Evolutionary conservation across 2,888 invertebrate species (phyloP), one percentile per base, ranked within the genome.

Genomic region (Cenopis cana): DNA sequence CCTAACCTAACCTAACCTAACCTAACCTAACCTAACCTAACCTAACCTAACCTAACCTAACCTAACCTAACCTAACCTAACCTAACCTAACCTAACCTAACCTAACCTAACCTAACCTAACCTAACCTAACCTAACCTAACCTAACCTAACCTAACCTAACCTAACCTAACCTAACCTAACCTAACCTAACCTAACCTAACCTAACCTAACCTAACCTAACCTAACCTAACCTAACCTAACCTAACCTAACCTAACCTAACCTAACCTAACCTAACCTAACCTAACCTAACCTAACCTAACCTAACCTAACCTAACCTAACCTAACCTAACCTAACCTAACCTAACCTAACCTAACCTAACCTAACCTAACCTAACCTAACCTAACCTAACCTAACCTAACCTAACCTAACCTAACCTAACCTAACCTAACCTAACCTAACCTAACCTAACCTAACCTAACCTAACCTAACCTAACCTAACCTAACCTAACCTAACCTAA

Each of bases 161-260:
- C 60, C 60, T 60, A 60, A 60, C 60, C 60, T 60, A 60, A 60
- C 60, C 60, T 60, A 60, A 60, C 60, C 60, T 60, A 60, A 60
- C 60, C 60, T 60, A 56, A 56, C 55, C 55, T 56, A 68, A 68
- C 68, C 68, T 60, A 59, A 68, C 68, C 68, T 60, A 68, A 68
- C 68, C 68, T 68, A 68, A 68, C 68, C 68, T 60, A 68, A 65
- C 65, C 65, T 65, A 65, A 65, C 65, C 65, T 65, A 59, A 68
- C 68, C 68, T 60, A 68, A 68, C 68, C 68, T 60, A 68, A 68
- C 68, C 68, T 60, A 60, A 68, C 59, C 68, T 60, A 68, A 68
- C 68, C 68, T 60, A 68, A 68, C 68, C 68, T 60, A 59, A 59
- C 68, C 59, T 60, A 68, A 55, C 66, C 60, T 60, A 68, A 59